Percentiles rank a stretch among this genome's conserved stretches.
Evolutionary conservation across 2,113 vertebrate genomes (phyloP).

Genomic region (Stegostoma tigrinum): DNA sequence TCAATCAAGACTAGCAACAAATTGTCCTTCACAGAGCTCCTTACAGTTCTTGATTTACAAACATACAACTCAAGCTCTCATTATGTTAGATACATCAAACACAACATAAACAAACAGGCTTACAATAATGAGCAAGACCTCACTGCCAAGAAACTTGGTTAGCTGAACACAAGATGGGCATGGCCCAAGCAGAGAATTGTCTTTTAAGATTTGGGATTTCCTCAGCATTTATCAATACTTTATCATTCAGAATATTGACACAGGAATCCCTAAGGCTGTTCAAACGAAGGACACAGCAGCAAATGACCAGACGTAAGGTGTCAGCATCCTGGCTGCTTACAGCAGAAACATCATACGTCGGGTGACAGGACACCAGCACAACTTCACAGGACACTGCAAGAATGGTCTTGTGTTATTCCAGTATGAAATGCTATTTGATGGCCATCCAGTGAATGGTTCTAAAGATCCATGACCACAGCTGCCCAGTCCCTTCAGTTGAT

Average conservation of each 20-base stretch:
- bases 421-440: neutral
- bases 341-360: neutral
- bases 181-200: neutral
- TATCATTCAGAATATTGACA: neutral
- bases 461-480: neutral
- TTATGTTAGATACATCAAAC: too few relatives aligned
- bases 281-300: neutral
- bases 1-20: neutral
- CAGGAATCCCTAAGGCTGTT: neutral
- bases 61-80: neutral
- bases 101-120: neutral
- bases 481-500: neutral
- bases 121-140: neutral
- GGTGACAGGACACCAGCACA: too few relatives aligned
- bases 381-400: neutral
- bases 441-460: neutral
- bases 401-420: neutral
- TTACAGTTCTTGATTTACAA: neutral
- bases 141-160: neutral
- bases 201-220: neutral
- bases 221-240: neutral
- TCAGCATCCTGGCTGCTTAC: neutral
- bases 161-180: neutral
- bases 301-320: neutral
- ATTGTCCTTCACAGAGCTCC: neutral